Evolutionary conservation across 2,797 vertebrate genomes (phyloP).

Genomic region (Natrix natrix): DNA sequence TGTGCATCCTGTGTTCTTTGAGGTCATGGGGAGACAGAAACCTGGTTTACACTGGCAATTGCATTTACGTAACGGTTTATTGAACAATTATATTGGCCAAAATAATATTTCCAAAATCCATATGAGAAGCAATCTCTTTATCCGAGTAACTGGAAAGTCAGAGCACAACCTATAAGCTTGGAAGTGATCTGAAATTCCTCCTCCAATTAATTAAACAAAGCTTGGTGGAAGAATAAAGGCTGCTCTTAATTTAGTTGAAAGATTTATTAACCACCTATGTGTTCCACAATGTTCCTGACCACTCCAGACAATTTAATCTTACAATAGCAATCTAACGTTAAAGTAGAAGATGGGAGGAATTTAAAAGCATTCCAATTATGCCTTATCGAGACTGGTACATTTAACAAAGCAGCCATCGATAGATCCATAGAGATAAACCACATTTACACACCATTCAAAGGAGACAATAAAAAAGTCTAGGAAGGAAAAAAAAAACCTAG

Average conservation of each 20-base stretch:
- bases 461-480: neutral
- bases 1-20: neutral
- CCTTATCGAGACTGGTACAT: neutral
- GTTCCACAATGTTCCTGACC: neutral
- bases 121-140: neutral
- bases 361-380: neutral
- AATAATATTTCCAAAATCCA: neutral
- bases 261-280: neutral
- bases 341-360: neutral
- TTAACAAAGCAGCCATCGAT: neutral
- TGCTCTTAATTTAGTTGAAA: neutral
- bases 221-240: neutral
- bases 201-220: neutral
- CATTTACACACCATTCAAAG: neutral
- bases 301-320: neutral
- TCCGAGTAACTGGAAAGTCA: neutral
- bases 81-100: neutral
- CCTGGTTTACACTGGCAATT: neutral
- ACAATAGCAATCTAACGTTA: neutral
- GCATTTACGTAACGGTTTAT: neutral
- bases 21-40: neutral
- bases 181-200: neutral
- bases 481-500: neutral
- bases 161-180: neutral
- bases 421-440: neutral